phyloP scores from a whole-genome alignment of 2,888 invertebrate species.

The Sycophila texana region DNA sequence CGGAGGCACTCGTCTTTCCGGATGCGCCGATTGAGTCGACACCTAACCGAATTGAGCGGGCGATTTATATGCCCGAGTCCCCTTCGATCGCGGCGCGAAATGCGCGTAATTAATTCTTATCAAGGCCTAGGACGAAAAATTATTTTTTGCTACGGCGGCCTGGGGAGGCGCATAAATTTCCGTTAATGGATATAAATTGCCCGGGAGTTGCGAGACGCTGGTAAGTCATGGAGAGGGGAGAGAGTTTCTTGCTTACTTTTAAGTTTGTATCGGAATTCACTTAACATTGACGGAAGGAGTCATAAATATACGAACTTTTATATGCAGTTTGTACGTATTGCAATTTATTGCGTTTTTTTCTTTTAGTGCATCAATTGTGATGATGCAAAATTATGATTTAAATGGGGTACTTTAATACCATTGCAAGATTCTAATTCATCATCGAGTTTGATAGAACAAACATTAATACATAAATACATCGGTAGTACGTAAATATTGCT shows the following conservation, averaged over 20 bases:
- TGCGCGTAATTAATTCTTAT: conserved; percentile 52
- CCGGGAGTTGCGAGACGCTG: neutral
- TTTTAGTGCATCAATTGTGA: too few species aligned
- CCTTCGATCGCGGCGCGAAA: neutral
- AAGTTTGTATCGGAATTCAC: conserved; percentile 21
- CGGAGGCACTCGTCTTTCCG: conserved; percentile 23
- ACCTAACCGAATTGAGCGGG: conserved; percentile 46
- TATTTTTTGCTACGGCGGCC: neutral
- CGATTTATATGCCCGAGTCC: conserved; percentile 25
- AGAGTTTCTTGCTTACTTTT: conserved; percentile 32
- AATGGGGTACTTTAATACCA: too few species aligned
- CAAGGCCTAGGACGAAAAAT: conserved; percentile 15
- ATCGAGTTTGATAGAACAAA: too few species aligned
- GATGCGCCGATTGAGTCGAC: conserved; percentile 56
- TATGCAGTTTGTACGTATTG: too few species aligned
- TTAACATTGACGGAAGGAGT: conserved; percentile 25
- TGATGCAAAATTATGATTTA: too few species aligned
- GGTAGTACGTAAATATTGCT: neutral
- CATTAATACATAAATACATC: too few species aligned
- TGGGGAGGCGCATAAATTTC: conserved; percentile 46
- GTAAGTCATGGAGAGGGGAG: conserved; percentile 27
- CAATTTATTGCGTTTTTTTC: too few species aligned
- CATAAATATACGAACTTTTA: neutral
- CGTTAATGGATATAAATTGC: conserved; percentile 53
- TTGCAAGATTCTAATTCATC: too few species aligned